Evolutionary conservation across 2,888 invertebrate species (phyloP).

Genomic region (Lithophane semibrunnea): DNA sequence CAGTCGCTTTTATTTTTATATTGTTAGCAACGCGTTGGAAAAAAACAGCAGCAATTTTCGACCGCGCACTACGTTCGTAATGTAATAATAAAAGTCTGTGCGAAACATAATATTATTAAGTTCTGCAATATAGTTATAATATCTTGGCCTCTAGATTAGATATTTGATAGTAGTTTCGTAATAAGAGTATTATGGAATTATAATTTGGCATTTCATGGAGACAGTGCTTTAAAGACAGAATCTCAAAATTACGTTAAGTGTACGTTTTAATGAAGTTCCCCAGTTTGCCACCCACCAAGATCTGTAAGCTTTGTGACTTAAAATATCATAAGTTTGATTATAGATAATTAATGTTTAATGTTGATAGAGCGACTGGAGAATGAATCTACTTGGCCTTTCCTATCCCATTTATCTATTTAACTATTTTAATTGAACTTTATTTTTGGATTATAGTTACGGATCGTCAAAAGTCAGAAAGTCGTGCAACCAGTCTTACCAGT

Average conservation of each 20-base stretch:
- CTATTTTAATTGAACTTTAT: neutral
- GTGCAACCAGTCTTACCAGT: too few species aligned
- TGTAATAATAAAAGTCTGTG: conserved; percentile 38
- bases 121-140: conserved; percentile 15
- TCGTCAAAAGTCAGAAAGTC: too few species aligned
- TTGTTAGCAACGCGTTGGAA: conserved; percentile 26
- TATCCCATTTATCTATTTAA: neutral
- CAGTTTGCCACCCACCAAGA: neutral
- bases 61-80: conserved; percentile 4
- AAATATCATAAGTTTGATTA: conserved; percentile 1
- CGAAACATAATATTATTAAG: conserved; percentile 42
- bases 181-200: neutral
- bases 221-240: neutral
- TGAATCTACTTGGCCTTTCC: neutral
- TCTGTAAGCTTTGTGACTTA: neutral
- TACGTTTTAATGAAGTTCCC: neutral
- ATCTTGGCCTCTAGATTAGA: conserved; percentile 7
- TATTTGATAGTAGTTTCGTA: conserved; percentile 5
- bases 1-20: conserved; percentile 17
- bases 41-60: conserved; percentile 46
- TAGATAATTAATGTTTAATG: conserved; percentile 9
- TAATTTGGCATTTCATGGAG: neutral
- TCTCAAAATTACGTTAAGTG: neutral
- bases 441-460: neutral
- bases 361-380: neutral